Conservation (phyloP, 2,797 vertebrate species). For the Morus bassanus region DNA sequence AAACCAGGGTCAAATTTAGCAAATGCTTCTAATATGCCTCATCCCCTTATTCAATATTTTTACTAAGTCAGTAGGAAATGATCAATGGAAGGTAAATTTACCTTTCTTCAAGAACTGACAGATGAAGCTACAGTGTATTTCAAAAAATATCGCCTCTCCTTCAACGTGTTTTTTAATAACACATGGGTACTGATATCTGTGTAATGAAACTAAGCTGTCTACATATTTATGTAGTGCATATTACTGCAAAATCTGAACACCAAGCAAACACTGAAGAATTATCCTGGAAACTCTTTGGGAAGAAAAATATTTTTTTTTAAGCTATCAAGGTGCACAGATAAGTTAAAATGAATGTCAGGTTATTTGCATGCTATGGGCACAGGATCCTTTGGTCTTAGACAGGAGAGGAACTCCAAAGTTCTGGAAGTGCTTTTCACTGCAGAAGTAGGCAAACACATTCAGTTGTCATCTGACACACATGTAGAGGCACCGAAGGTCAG, state of each 20-base stretch:
- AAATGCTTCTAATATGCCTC: neutral
- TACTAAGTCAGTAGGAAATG: slow-evolving; percentile 9
- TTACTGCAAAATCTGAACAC: slow-evolving; percentile 24
- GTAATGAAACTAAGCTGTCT: slow-evolving; percentile 46
- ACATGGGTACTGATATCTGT: neutral
- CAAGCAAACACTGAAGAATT: slow-evolving; percentile 29
- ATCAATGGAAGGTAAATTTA: slow-evolving; percentile 30
- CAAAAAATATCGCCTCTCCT: neutral
- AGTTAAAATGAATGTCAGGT: neutral
- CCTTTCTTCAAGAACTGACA: neutral
- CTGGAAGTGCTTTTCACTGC: neutral
- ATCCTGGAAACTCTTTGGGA: neutral
- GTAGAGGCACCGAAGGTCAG: fast-evolving
- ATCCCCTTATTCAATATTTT: neutral
- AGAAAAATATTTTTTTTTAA: slow-evolving; percentile 41
- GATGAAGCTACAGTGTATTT: neutral
- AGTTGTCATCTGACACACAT: neutral
- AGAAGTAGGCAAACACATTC: neutral
- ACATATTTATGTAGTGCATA: slow-evolving; percentile 42
- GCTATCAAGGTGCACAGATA: neutral
- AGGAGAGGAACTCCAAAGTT: neutral
- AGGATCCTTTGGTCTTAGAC: neutral
- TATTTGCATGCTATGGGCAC: neutral
- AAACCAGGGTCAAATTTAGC: slow-evolving; percentile 30
- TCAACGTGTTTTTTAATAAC: neutral